Conservation (phyloP, 2,797 vertebrate genomes). For the Micropoecilia bifurca region DNA sequence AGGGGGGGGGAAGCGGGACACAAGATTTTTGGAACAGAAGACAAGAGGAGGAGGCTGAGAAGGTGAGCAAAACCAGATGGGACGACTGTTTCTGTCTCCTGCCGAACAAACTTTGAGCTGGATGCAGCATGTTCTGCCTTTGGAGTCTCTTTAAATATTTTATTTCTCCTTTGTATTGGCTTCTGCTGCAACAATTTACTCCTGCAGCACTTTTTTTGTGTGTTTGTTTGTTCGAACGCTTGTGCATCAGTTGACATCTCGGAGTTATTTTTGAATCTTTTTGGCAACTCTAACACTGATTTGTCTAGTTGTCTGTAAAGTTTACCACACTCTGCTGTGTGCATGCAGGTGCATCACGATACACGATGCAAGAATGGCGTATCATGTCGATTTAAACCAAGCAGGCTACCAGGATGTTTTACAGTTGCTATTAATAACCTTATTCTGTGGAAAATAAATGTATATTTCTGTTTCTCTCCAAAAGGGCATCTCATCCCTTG, state of each 20-base stretch:
- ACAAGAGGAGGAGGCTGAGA: constrained; percentile 16
- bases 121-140: constrained; percentile 28
- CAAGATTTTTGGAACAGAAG: constrained; percentile 21
- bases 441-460: not conserved
- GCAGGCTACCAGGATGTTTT: not conserved
- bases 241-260: constrained; percentile 19
- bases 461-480: not conserved
- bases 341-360: not conserved
- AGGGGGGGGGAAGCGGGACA: constrained; percentile 20
- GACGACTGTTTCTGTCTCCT: constrained; percentile 27
- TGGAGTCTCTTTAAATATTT: constrained; percentile 67
- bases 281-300: not conserved
- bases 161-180: constrained; percentile 46
- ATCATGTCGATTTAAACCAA: not conserved
- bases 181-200: constrained; percentile 57
- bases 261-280: not conserved
- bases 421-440: not conserved
- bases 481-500: constrained; percentile 1
- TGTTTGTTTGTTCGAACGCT: constrained; percentile 44
- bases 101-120: not conserved
- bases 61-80: constrained; percentile 31
- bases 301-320: constrained; percentile 18
- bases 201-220: constrained; percentile 48
- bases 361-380: not conserved
- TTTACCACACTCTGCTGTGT: constrained; percentile 5